phyloP scores from a whole-genome alignment of 1,140 invertebrate genomes.

The Aphis craccivora region DNA sequence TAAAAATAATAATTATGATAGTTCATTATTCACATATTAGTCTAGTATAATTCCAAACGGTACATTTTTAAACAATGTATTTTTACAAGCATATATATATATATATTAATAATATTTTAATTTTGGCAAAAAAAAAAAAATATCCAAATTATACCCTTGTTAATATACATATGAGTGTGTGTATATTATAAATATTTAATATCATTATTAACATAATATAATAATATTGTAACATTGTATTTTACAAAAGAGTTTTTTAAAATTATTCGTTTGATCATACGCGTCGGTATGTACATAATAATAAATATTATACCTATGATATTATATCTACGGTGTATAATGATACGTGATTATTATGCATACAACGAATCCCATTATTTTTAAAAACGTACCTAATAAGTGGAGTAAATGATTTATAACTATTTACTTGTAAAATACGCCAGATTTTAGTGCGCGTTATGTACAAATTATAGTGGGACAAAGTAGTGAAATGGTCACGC shows the following conservation, averaged over 20 bases:
- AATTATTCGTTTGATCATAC: neutral
- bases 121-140: conserved; percentile 22
- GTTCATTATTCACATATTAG: neutral
- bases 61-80: neutral
- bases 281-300: neutral
- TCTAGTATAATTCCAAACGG: neutral
- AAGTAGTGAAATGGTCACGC: no score
- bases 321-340: neutral
- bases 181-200: conserved; percentile 16
- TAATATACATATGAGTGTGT: neutral
- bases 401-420: neutral
- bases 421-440: conserved; percentile 6
- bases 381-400: neutral
- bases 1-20: neutral
- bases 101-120: conserved; percentile 4
- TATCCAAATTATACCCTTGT: conserved; percentile 32
- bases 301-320: neutral
- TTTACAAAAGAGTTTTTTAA: neutral
- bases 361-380: conserved; percentile 1
- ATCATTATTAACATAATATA: neutral
- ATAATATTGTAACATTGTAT: neutral
- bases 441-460: neutral
- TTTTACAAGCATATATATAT: conserved; percentile 18
- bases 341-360: neutral
- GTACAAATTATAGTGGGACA: neutral